Evolutionary conservation across 1,140 invertebrate species (phyloP), one percentile per base, ranked within the genome.

Genomic region (Diplogasteroides magnus): DNA sequence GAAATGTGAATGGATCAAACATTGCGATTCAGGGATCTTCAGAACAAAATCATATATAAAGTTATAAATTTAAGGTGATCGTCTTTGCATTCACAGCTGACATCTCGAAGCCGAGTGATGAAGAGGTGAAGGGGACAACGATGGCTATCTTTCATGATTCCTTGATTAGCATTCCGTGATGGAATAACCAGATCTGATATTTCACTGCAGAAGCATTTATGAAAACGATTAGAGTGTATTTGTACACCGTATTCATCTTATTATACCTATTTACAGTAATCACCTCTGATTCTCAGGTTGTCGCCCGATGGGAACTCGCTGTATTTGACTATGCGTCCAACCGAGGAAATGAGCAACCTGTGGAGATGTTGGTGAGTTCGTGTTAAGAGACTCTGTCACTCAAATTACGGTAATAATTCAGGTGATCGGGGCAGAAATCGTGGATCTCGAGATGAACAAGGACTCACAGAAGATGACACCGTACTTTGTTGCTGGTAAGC

Each of bases 371-470:
- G 27, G 74, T 75, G 60, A 70, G 67, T 68, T 27, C 15, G n/a
- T 64, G 69, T 72, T 23, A 13, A 69, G 31, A 48, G 69, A 6
- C 13, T 32, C 11, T 19, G 57, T 19, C 14, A n/a, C 13, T 28
- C 29, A 71, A 70, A 26, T 25, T 23, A 25, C 28, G 25, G 28
- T 63, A 31, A 15, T 65, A 2, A 56, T 73, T 37, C 58, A 74
- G 73, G 74, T 78, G 25, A 64, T 81, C 31, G 79, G 79, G 25
- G 72, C 73, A 28, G 80, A 82, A 59, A 78, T 82, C 28, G 75
- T 82, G 2, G 80, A 82, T 61, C 71, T 71, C 37, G 80, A 82
- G 60, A 82, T 82, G 80, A 79, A 77, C 55, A 66, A 74, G 28
- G 81, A 83, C 55, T 72, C 67, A 1, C 76, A 78, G 61, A 67